Percentiles rank a stretch among this genome's conserved stretches.
Conservation (phyloP, 1,140 invertebrate species). For the Temnothorax curvispinosus region DNA sequence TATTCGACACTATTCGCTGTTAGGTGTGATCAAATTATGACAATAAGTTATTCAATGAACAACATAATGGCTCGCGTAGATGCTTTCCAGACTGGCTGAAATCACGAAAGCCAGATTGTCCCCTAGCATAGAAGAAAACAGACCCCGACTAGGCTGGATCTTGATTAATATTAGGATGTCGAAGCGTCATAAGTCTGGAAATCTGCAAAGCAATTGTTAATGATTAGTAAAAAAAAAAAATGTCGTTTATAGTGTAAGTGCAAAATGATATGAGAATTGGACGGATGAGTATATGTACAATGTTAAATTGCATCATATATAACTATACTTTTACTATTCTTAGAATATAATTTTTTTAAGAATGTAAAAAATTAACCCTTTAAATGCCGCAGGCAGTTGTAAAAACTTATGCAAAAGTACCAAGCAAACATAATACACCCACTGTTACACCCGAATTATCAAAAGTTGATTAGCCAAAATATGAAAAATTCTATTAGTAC, state of each 20-base stretch:
- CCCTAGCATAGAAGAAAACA: constrained; percentile 81
- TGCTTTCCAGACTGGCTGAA: constrained; percentile 88
- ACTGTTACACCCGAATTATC: background rate
- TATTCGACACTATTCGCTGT: constrained; percentile 61
- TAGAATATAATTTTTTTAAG: background rate
- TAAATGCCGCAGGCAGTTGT: background rate
- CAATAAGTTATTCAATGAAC: constrained; percentile 86
- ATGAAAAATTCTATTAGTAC: constrained; percentile 23
- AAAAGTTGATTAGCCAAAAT: background rate
- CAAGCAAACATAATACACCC: background rate
- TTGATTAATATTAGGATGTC: constrained; percentile 88
- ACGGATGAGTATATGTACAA: background rate
- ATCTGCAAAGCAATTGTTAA: constrained; percentile 84
- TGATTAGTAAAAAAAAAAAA: constrained; percentile 58
- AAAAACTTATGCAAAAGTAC: background rate
- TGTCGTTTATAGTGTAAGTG: background rate
- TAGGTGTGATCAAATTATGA: constrained; percentile 54
- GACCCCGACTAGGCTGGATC: constrained; percentile 86
- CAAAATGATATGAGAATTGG: constrained; percentile 32
- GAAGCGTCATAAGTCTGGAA: constrained; percentile 91
- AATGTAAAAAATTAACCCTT: background rate
- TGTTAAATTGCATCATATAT: constrained; percentile 8
- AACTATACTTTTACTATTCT: background rate
- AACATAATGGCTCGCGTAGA: constrained; percentile 89
- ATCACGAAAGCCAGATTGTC: constrained; percentile 86